Evolutionary conservation across 2,888 invertebrate genomes (phyloP).

Genomic region (Lithodes maja): DNA sequence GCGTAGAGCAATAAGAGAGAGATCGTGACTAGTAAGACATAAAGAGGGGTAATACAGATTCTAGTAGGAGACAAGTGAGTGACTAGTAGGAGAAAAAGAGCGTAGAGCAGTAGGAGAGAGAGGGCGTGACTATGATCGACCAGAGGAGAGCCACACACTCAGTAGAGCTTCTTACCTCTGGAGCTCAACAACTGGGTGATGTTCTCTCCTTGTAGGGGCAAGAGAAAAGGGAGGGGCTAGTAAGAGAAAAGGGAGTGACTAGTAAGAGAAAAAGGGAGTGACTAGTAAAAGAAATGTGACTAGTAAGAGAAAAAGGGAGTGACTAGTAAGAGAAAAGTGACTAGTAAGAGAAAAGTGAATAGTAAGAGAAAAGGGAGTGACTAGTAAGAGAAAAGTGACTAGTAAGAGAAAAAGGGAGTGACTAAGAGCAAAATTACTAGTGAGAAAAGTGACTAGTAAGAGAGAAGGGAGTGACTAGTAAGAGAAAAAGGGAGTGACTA

Average conservation of each 20-base stretch:
- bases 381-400: not conserved
- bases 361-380: not conserved
- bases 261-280: not conserved
- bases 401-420: not conserved
- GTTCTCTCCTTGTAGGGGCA: not conserved
- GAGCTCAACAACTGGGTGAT: not conserved
- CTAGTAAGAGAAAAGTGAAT: not conserved
- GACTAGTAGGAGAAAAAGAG: not conserved
- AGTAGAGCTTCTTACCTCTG: not conserved
- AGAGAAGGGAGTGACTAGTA: not conserved
- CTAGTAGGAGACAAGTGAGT: not conserved
- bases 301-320: not conserved
- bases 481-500: not conserved
- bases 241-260: not conserved
- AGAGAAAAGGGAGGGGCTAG: not conserved
- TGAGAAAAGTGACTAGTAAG: not conserved
- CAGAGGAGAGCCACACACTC: not conserved
- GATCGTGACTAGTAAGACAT: not conserved
- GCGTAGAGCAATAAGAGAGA: not conserved
- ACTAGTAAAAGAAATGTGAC: not conserved
- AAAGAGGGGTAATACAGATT: not conserved
- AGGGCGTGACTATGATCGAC: too few species aligned
- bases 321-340: not conserved
- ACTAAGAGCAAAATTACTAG: not conserved
- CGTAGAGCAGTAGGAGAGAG: too few species aligned